Conservation (phyloP, 2,888 invertebrate species). For the Esperia sulphurella region DNA sequence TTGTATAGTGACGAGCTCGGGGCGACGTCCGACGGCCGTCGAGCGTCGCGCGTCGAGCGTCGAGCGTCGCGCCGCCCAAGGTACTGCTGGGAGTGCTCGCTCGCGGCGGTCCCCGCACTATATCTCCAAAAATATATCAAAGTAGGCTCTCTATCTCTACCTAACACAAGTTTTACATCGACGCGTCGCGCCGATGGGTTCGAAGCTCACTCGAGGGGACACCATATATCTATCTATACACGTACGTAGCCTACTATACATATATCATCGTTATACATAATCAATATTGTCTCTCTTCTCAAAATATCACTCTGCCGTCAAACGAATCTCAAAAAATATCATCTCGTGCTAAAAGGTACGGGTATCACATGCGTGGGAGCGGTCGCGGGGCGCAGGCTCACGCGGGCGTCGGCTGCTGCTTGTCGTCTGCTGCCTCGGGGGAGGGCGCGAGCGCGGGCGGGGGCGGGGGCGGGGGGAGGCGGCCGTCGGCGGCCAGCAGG, state of each 20-base stretch:
- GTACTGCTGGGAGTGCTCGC: constrained; percentile 1
- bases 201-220: too few species aligned
- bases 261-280: too few species aligned
- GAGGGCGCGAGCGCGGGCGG: too few species aligned
- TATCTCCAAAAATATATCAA: too few species aligned
- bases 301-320: constrained; percentile 31
- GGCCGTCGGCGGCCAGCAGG: constrained; percentile 74
- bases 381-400: background rate
- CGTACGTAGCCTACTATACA: too few species aligned
- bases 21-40: too few species aligned
- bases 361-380: constrained; percentile 8
- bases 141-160: too few species aligned
- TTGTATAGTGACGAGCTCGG: background rate
- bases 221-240: too few species aligned
- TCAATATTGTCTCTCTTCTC: constrained; percentile 15
- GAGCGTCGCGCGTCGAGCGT: background rate
- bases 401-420: constrained; percentile 18
- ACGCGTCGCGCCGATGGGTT: too few species aligned
- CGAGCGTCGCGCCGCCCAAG: background rate
- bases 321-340: constrained; percentile 32
- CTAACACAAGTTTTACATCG: too few species aligned
- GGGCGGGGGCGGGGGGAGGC: constrained; percentile 33
- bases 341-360: constrained; percentile 11
- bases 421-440: constrained; percentile 24
- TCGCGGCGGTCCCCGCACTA: too few species aligned